These are phyloP conservation scores for Lasioglossum pauxillum DNA, from an alignment of 2,888 invertebrate genomes.

Conservation along the genomic window DNA sequence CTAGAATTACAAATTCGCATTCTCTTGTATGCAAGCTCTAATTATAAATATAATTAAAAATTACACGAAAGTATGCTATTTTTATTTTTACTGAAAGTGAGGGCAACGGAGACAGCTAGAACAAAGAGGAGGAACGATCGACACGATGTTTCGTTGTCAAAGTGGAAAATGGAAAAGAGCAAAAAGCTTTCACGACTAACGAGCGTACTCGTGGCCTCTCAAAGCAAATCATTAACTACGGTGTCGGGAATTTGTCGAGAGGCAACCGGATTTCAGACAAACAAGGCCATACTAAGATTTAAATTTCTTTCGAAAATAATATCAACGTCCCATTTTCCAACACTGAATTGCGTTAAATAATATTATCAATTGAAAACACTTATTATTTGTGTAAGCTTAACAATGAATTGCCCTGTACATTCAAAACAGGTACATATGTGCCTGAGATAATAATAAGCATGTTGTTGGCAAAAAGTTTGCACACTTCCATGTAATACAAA, in stretches of 20 bases:
- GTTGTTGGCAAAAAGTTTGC: no score
- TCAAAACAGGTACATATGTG: no score
- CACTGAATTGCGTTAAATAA: background rate
- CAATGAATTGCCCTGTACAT: background rate
- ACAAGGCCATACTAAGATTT: background rate
- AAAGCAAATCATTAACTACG: conserved; percentile 67
- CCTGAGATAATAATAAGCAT: no score
- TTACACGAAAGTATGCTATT: background rate
- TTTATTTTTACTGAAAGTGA: background rate
- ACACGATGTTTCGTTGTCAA: conserved; percentile 34
- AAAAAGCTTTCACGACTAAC: conserved; percentile 60
- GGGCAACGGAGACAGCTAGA: background rate
- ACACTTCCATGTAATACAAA: no score
- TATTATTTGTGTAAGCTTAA: background rate
- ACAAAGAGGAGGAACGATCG: conserved; percentile 6
- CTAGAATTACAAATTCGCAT: background rate
- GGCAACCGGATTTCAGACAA: background rate
- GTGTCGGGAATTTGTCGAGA: conserved; percentile 1
- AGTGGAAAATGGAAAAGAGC: conserved; percentile 47
- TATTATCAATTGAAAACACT: background rate
- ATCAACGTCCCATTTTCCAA: background rate
- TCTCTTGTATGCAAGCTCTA: background rate
- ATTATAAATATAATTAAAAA: background rate
- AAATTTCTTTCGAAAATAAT: background rate
- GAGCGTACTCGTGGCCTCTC: conserved; percentile 55